A percentile compares a stretch with the other conserved stretches of the same genome.
These are phyloP conservation scores for Brachionus asplanchnoidis DNA, from an alignment of 1,140 invertebrate species.

Conservation along the genomic window DNA sequence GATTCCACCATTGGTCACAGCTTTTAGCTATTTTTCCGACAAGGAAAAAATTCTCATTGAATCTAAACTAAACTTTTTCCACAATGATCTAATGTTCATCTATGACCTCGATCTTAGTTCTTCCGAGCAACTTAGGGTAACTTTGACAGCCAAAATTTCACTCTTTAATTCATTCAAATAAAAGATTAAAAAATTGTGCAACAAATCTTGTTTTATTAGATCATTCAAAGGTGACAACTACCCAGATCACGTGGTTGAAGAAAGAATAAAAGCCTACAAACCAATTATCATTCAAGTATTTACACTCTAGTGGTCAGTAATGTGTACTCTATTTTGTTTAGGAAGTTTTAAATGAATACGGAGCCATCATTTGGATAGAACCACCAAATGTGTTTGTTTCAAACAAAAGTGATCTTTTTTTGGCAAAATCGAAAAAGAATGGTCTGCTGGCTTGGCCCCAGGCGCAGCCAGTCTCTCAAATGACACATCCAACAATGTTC, in stretches of 20 bases:
- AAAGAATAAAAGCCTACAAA: conserved; percentile 7
- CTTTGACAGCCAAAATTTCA: not conserved
- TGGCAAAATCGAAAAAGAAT: not conserved
- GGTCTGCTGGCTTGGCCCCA: conserved; percentile 29
- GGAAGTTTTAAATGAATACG: conserved; percentile 26
- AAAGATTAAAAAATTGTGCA: conserved; percentile 23
- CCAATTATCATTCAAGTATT: conserved; percentile 39
- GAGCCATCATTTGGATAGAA: conserved; percentile 36
- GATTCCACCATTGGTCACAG: conserved; percentile 24
- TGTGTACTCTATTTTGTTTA: not conserved
- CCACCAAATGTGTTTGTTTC: conserved; percentile 19
- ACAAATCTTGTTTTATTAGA: not conserved
- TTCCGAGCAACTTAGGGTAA: not conserved
- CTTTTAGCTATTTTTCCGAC: not conserved
- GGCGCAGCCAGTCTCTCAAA: conserved; percentile 5
- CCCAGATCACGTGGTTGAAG: not conserved
- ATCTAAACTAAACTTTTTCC: conserved; percentile 21
- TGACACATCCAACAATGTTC: conserved; percentile 38
- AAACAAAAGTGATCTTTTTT: not conserved
- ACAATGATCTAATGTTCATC: not conserved
- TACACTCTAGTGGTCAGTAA: not conserved
- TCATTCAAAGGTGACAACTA: conserved; percentile 33
- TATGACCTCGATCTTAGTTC: conserved; percentile 23
- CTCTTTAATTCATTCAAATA: not conserved
- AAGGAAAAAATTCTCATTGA: not conserved